phyloP scores from a whole-genome alignment of 2,113 vertebrate species.

The Zosterops pallidus region DNA sequence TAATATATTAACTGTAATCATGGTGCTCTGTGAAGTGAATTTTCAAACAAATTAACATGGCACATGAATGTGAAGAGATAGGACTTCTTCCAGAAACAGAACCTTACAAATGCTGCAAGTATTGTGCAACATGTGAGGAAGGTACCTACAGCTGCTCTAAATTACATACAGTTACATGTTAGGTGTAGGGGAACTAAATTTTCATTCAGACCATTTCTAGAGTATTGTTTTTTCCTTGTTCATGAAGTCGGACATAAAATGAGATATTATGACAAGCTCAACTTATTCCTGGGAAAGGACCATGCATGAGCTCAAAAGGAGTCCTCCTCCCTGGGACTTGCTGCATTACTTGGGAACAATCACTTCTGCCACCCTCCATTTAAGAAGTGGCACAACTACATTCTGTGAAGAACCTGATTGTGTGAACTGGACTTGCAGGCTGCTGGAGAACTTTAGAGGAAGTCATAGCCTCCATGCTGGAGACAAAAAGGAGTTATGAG shows the following conservation, averaged over 20 bases:
- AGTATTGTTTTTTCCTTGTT: background rate
- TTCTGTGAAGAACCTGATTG: background rate
- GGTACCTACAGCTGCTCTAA: background rate
- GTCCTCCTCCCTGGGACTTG: rapidly evolving
- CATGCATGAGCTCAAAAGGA: background rate
- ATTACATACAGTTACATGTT: rapidly evolving
- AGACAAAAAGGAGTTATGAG: background rate
- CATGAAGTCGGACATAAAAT: rapidly evolving
- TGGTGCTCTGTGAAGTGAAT: background rate
- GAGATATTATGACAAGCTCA: background rate
- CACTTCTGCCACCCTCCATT: background rate
- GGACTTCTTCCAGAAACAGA: background rate
- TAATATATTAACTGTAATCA: background rate
- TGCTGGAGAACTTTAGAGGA: background rate
- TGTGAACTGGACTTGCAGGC: background rate
- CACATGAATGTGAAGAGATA: background rate
- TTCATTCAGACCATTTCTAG: background rate
- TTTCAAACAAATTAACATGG: background rate
- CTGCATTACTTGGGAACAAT: background rate
- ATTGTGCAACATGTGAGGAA: background rate
- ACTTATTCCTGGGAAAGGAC: background rate
- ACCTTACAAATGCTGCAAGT: background rate
- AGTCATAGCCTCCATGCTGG: background rate
- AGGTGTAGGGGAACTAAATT: background rate
- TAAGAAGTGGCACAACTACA: background rate